Base-by-base conservation (phyloP, 92 coral and sea anemone species). In the Montipora capitata region DNA sequence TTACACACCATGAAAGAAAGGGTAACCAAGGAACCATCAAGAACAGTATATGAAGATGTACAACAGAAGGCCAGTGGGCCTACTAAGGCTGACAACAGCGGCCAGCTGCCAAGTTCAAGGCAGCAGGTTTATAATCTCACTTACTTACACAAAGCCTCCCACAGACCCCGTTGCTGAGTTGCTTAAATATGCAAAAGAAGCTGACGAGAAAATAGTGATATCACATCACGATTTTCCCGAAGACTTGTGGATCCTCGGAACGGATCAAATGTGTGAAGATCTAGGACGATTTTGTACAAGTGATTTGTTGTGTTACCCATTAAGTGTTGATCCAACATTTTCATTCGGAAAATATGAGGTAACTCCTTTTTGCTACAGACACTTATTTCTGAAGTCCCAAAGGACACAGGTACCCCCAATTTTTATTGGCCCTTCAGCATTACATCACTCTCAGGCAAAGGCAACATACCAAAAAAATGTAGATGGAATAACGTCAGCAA, bases 211-310 rank as follows among this genome's bases (percentile, higher is more conserved):
- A 81, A 59, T 57, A 56, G 72, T 83, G 58, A 72, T 83, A 54
- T 58, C 72, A 7, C 88, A 83, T 74, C 80, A 78, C 56, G 83
- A 78, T n/a, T 57, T 57, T 57, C 83, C 83, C 68, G 72, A 78
- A 7, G 83, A 78, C 65, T 68, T 78, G 43, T 59, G 83, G 68
- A 68, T 56, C 65, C 71, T 59, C 16, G 72, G 83, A 17, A 78
- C 63, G 20, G 20, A 18, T 18, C 20, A 18, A 18, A 18, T 18
- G 20, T 18, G 20, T 18, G 20, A 18, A 18, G 0, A 18, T 18
- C 20, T 18, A 18, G 20, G 20, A 18, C 20, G 20, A 18, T 18
- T 18, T 18, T 18, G 20, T 20, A n/a, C n/a, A n/a, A n/a, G n/a
- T n/a, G n/a, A n/a, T n/a, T n/a, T n/a, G n/a, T n/a, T n/a, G n/a